phyloP scores from a whole-genome alignment of 37 sponge, comb jelly and placozoan genomes.

The Cladorhizidae sp. region DNA sequence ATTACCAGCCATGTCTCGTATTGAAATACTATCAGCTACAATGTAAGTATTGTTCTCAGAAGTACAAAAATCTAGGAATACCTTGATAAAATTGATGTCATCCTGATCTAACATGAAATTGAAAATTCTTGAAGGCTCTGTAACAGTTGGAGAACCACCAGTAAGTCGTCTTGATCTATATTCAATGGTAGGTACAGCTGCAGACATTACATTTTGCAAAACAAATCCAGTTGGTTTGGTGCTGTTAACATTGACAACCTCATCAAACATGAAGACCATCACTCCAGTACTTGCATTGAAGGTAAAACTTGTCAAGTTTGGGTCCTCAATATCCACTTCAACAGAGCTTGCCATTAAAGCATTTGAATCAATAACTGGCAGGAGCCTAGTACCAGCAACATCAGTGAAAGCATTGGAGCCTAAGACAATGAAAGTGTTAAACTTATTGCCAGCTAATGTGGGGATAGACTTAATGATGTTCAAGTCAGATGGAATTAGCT shows the following conservation, averaged over 20 bases:
- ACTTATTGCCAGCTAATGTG: slow-evolving; percentile 43
- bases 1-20: slow-evolving; percentile 72
- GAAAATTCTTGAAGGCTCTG: slow-evolving; percentile 51
- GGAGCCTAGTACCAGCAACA: slow-evolving; percentile 42
- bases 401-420: slow-evolving; percentile 55
- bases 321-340: slow-evolving; percentile 50
- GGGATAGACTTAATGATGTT: slow-evolving; percentile 65
- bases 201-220: slow-evolving; percentile 44
- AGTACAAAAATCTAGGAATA: slow-evolving; percentile 66
- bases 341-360: slow-evolving; percentile 58
- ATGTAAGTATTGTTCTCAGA: slow-evolving; percentile 62
- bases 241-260: slow-evolving; percentile 69
- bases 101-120: slow-evolving; percentile 44
- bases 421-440: slow-evolving; percentile 75
- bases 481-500: slow-evolving; percentile 41
- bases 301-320: slow-evolving; percentile 49
- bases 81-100: slow-evolving; percentile 83
- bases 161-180: slow-evolving; percentile 16
- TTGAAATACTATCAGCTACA: slow-evolving; percentile 22
- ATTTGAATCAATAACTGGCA: slow-evolving; percentile 50
- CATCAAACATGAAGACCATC: slow-evolving; percentile 69
- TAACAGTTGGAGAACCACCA: slow-evolving; percentile 54
- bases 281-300: slow-evolving; percentile 77
- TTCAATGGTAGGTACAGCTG: not conserved
- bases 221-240: slow-evolving; percentile 50